A percentile compares a stretch with the other conserved stretches of the same genome.
Conservation (phyloP, 2,113 vertebrate genomes). For the Noctilio leporinus region DNA sequence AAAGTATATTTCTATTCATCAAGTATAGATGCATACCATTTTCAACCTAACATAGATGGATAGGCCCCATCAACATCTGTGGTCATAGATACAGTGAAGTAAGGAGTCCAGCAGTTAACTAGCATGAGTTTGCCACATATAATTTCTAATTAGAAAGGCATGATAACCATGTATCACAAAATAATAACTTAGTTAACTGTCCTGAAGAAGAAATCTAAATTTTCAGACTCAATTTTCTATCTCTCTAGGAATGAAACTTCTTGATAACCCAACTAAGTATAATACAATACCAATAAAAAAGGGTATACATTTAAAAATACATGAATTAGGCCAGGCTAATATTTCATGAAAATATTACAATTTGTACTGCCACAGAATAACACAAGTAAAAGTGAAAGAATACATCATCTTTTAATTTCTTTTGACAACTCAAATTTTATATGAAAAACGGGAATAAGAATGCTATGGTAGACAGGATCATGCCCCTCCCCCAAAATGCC, state of each 20-base stretch:
- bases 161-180: neutral
- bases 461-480: neutral
- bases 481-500: neutral
- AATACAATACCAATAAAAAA: neutral
- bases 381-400: neutral
- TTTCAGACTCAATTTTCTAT: conserved; percentile 4
- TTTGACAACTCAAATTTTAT: conserved; percentile 5
- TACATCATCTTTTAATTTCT: neutral
- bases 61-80: neutral
- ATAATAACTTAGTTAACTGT: neutral
- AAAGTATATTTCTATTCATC: conserved; percentile 8
- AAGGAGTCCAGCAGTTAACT: neutral
- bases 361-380: neutral
- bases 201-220: conserved; percentile 12
- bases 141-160: neutral
- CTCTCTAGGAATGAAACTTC: neutral
- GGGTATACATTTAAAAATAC: neutral
- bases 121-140: neutral
- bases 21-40: neutral
- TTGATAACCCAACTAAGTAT: neutral
- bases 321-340: neutral
- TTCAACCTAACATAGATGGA: neutral
- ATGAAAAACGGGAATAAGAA: neutral
- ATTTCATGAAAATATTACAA: neutral
- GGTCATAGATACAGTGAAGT: neutral